A percentile compares a stretch with the other conserved stretches of the same genome.
These are phyloP conservation scores for Brassicogethes aeneus DNA, from an alignment of 2,888 invertebrate genomes.

Conservation along the genomic window DNA sequence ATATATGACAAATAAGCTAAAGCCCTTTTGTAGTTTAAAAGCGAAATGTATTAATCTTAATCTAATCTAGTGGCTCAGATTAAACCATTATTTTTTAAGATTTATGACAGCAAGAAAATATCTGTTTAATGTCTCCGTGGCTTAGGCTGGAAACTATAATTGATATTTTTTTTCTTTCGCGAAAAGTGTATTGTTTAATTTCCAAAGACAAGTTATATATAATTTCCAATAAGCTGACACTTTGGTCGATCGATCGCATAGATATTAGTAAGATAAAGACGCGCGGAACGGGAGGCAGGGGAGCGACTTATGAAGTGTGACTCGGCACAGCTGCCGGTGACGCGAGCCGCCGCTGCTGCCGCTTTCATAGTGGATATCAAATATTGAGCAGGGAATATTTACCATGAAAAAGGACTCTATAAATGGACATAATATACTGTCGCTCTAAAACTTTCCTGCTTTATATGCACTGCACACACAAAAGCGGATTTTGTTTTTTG, in stretches of 20 bases:
- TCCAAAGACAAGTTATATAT: not conserved
- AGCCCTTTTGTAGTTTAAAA: too few species aligned
- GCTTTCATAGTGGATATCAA: slow-evolving; percentile 39
- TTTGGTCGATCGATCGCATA: slow-evolving; percentile 26
- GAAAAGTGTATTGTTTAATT: not conserved
- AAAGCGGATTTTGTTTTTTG: too few species aligned
- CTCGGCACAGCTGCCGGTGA: slow-evolving; percentile 38
- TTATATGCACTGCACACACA: too few species aligned
- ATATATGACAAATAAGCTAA: too few species aligned
- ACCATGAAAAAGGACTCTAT: slow-evolving; percentile 8
- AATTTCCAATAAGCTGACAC: slow-evolving; percentile 24
- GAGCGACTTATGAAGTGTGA: slow-evolving; percentile 40
- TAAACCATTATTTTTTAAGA: too few species aligned
- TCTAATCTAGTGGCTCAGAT: too few species aligned
- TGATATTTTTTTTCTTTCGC: too few species aligned
- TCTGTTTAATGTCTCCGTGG: not conserved
- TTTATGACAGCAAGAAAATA: not conserved
- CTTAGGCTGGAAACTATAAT: too few species aligned
- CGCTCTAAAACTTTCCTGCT: not conserved
- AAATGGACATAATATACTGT: slow-evolving; percentile 6
- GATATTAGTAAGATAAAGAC: slow-evolving; percentile 31
- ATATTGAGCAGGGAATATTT: slow-evolving; percentile 36
- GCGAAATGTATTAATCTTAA: too few species aligned
- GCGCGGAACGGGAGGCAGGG: slow-evolving; percentile 23
- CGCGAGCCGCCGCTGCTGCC: slow-evolving; percentile 24